Conservation (phyloP, 2,797 vertebrate species). For the Macroramphosus scolopax region DNA sequence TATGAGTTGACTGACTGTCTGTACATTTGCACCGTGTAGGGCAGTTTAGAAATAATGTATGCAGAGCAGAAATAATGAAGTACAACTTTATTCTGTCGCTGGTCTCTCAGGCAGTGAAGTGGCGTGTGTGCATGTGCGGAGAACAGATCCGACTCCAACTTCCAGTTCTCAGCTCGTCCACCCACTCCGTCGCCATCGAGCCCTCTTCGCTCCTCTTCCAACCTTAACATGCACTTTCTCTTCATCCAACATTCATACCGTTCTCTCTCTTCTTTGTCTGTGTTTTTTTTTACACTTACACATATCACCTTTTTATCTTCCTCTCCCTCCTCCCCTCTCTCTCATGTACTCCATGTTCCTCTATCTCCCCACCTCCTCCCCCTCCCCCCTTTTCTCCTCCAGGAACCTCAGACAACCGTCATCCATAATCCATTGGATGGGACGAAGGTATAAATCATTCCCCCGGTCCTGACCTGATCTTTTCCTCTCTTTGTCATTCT, state of each 20-base stretch:
- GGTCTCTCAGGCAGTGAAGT: too few species aligned
- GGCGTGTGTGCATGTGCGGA: too few species aligned
- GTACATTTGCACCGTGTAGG: too few species aligned
- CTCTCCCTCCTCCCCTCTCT: conserved; percentile 22
- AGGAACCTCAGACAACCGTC: conserved; percentile 96
- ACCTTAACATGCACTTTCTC: conserved; percentile 71
- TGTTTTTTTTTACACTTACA: conserved; percentile 34
- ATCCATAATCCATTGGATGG: conserved; percentile 97
- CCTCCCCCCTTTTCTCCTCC: conserved; percentile 59
- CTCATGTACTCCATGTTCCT: conserved; percentile 42
- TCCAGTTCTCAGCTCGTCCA: conserved; percentile 59
- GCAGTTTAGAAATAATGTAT: too few species aligned
- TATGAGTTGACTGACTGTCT: too few species aligned
- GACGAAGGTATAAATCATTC: conserved; percentile 85
- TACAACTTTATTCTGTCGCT: too few species aligned
- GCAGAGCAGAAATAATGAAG: too few species aligned
- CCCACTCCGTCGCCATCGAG: conserved; percentile 45
- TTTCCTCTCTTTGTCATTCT: conserved; percentile 36
- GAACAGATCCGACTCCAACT: conserved; percentile 44
- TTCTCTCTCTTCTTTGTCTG: conserved; percentile 63
- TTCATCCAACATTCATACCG: conserved; percentile 74
- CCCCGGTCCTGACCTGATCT: conserved; percentile 35
- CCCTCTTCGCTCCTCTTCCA: conserved; percentile 32
- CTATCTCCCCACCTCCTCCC: conserved; percentile 60
- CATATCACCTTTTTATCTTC: too few species aligned